Conservation (phyloP, 1,140 invertebrate species). For the Cyclina sinensis region DNA sequence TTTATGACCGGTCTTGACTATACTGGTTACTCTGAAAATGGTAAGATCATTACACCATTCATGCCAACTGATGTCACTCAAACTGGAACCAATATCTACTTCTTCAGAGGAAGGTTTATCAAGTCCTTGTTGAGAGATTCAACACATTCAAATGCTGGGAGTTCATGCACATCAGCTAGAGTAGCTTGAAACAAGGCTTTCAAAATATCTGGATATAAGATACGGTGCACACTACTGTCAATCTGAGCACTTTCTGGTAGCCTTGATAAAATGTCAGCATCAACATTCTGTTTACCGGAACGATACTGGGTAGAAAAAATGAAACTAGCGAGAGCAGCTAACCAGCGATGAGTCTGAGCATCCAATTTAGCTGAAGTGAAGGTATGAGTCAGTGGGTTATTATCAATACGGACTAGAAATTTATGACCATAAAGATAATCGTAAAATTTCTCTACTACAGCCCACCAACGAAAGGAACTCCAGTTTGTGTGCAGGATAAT, state of each 20-base stretch:
- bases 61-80: not conserved
- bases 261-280: not conserved
- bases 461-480: no score
- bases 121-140: not conserved
- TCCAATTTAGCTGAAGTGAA: not conserved
- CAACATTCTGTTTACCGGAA: no score
- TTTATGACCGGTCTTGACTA: not conserved
- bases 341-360: not conserved
- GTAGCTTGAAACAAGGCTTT: not conserved
- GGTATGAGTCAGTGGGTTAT: not conserved
- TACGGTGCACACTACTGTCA: no score
- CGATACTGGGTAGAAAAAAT: not conserved
- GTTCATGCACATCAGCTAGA: not conserved
- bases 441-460: no score
- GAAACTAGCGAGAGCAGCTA: not conserved
- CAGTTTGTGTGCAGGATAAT: no score
- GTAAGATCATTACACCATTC: not conserved
- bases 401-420: not conserved
- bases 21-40: not conserved
- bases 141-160: not conserved
- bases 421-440: not conserved
- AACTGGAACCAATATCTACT: not conserved
- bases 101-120: not conserved
- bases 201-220: not conserved
- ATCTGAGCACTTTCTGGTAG: no score